Evolutionary conservation across 2,888 invertebrate genomes (phyloP).

Genomic region (Lydus trimaculatus): DNA sequence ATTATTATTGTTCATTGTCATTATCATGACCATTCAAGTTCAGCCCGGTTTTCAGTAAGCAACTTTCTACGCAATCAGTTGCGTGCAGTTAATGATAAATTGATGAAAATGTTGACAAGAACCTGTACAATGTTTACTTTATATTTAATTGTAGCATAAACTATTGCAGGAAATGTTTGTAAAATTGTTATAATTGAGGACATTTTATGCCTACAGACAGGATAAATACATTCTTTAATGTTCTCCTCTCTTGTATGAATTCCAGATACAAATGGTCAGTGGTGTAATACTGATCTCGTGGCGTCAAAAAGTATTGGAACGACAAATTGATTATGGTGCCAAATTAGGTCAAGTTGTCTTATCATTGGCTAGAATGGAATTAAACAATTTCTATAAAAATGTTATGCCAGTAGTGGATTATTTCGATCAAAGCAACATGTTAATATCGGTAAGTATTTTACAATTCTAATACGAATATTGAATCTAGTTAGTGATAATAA

Average conservation of each 20-base stretch:
- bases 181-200: too few species aligned
- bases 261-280: constrained; percentile 85
- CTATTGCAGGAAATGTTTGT: too few species aligned
- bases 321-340: constrained; percentile 90
- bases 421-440: constrained; percentile 86
- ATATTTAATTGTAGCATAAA: not conserved
- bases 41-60: not conserved
- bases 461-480: too few species aligned
- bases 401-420: constrained; percentile 92
- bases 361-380: constrained; percentile 85
- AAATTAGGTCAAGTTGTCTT: constrained; percentile 86
- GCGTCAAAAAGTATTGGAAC: constrained; percentile 84
- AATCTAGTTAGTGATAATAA: too few species aligned
- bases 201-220: too few species aligned
- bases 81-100: not conserved
- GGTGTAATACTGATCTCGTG: constrained; percentile 87
- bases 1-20: not conserved
- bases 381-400: constrained; percentile 86
- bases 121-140: too few species aligned
- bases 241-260: not conserved
- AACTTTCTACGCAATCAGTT: not conserved
- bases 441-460: constrained; percentile 67
- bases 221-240: too few species aligned
- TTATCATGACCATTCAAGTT: not conserved
- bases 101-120: not conserved